Base-by-base conservation (phyloP, 2,113 vertebrate genomes). In the Paedocypris sp. region DNA sequence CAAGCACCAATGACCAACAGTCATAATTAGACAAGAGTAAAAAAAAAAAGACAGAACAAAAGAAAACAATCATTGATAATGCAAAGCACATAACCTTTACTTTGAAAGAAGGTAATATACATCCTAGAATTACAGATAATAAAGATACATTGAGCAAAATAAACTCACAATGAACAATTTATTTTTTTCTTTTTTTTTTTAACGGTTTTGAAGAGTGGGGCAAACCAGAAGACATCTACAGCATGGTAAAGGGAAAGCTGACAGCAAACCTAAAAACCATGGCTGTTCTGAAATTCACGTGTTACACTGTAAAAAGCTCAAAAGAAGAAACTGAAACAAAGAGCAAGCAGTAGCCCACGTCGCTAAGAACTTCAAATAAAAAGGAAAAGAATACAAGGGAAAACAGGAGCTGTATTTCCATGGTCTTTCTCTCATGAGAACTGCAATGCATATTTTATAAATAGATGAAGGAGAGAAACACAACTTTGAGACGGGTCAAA, bases 101-200 rank as follows among this genome's bases (percentile, higher is more conserved):
- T 86, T 43, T 76, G 77, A 84, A 86, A 86, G 80, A 86, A 86
- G 82, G 76, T 85, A 85, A 85, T 85, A 83, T 85, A 87, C 82
- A 86, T 83, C 83, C 81, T 84, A 82, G 79, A 82, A 83, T 83
- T 79, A 86, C 83, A 85, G 80, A 83, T 82, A 83, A 81, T 84
- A 82, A 85, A 84, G 80, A 85, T 82, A 86, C 82, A 85, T 77
- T 78, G 81, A 85, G 78, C 80, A 83, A 81, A 83, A 79, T 82
- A 74, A 80, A 79, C 83, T 83, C 81, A 88, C 80, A 81, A 85
- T 83, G 75, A 80, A 73, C 81, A 79, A 36, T 20, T 79, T 58
- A 67, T 79, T 72, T 79, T 62, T 78, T 82, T 79, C 60, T 67
- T 79, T 72, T 79, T 62, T 78, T 82, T 60, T 69, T 78, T 80